Evolutionary conservation across 2,113 vertebrate genomes (phyloP).

Genomic region (Heterochromis multidens): DNA sequence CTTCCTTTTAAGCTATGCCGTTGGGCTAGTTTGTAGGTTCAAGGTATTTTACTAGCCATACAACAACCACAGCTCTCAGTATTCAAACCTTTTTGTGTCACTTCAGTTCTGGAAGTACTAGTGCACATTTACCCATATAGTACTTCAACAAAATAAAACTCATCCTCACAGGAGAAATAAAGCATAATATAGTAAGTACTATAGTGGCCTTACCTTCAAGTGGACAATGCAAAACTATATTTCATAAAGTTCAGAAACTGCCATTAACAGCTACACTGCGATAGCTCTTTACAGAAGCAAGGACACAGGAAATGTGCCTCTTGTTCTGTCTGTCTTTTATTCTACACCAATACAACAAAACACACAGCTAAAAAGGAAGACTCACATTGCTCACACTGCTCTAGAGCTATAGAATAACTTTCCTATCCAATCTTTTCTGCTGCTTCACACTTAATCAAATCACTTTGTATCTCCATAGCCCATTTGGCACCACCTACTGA

Average conservation of each 20-base stretch:
- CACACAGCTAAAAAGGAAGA: neutral
- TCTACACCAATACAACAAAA: neutral
- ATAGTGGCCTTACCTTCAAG: neutral
- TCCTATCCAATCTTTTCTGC: neutral
- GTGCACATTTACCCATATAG: neutral
- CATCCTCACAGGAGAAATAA: neutral
- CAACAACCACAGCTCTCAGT: neutral
- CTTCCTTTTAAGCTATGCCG: neutral
- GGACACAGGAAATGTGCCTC: neutral
- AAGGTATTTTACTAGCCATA: neutral
- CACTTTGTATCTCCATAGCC: slow-evolving; percentile 29
- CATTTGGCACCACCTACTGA: slow-evolving; percentile 28
- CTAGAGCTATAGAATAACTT: neutral
- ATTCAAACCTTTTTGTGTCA: neutral
- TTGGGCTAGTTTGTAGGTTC: neutral
- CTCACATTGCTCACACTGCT: neutral
- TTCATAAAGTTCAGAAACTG: neutral
- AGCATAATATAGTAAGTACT: neutral
- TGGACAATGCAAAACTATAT: neutral
- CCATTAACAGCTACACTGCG: neutral
- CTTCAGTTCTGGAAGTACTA: neutral
- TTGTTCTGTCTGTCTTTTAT: neutral
- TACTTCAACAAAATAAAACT: neutral
- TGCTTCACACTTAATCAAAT: slow-evolving; percentile 37
- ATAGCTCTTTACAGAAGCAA: neutral